Conservation (phyloP, 2,113 vertebrate genomes). For the Mola mola region DNA sequence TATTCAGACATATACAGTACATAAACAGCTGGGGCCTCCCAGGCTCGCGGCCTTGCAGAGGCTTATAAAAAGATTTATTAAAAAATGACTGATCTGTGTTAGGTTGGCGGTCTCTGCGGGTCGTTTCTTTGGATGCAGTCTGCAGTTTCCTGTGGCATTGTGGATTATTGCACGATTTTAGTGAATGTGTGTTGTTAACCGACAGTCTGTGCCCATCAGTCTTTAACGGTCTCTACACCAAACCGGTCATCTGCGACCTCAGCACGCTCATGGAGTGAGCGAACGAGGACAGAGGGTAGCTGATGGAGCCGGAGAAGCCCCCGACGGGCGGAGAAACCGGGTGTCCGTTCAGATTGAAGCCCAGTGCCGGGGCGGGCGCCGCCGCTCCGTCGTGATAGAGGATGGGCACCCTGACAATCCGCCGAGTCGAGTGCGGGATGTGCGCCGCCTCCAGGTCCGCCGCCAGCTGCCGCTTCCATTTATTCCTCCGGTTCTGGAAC, state of each 20-base stretch:
- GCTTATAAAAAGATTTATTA: constrained; percentile 18
- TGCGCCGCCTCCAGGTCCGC: constrained; percentile 90
- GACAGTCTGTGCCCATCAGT: not conserved
- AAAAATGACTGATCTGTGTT: constrained; percentile 12
- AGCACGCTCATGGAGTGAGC: constrained; percentile 87
- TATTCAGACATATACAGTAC: constrained; percentile 54
- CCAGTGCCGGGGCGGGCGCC: constrained; percentile 67
- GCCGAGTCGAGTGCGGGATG: constrained; percentile 84
- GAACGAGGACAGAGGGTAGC: constrained; percentile 87
- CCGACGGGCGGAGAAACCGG: constrained; percentile 81
- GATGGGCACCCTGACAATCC: constrained; percentile 92
- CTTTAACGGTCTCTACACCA: constrained; percentile 84
- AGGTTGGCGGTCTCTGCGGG: constrained; percentile 20
- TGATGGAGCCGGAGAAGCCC: constrained; percentile 83
- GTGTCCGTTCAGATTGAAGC: constrained; percentile 82
- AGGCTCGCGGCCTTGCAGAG: not conserved
- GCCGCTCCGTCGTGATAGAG: constrained; percentile 89
- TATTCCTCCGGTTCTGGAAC: constrained; percentile 92
- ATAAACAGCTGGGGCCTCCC: constrained; percentile 3
- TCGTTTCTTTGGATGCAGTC: constrained; percentile 65
- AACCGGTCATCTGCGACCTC: constrained; percentile 90
- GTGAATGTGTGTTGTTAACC: constrained; percentile 17
- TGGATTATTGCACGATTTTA: constrained; percentile 73
- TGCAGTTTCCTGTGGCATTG: constrained; percentile 26
- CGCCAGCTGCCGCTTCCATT: constrained; percentile 92